Conservation (phyloP, 2,888 invertebrate genomes). For the Galeruca laticollis region DNA sequence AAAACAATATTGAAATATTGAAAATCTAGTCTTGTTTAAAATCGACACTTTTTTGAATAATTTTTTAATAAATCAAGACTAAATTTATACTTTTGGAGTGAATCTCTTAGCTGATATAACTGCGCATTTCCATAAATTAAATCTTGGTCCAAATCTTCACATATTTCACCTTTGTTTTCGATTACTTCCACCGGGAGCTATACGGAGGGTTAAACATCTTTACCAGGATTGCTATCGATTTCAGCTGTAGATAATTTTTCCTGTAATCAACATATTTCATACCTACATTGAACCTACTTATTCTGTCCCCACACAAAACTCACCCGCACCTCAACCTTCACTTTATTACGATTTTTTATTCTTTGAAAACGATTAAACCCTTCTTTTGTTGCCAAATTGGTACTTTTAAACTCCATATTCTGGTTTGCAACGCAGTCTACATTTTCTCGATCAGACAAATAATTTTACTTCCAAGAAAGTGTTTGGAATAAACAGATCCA, state of each 20-base stretch:
- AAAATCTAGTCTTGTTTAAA: conserved; percentile 14
- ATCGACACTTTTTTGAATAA: conserved; percentile 17
- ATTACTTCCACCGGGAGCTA: too few species aligned
- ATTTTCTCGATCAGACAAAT: conserved; percentile 10
- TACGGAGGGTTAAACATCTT: too few species aligned
- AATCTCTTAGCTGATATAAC: conserved; percentile 9
- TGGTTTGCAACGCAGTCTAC: conserved; percentile 16
- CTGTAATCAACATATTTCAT: conserved; percentile 9
- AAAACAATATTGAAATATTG: conserved; percentile 14
- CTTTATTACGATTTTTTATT: too few species aligned
- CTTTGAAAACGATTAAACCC: too few species aligned
- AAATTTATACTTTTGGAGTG: conserved; percentile 1
- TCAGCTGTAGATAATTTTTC: conserved; percentile 7
- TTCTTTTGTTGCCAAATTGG: conserved; percentile 1
- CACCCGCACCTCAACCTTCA: too few species aligned
- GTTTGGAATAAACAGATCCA: too few species aligned
- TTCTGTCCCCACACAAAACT: too few species aligned
- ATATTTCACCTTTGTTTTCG: conserved; percentile 11
- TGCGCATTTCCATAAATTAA: neutral
- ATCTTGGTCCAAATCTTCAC: neutral
- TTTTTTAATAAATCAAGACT: conserved; percentile 21
- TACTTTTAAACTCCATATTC: conserved; percentile 9
- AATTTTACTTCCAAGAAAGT: conserved; percentile 18
- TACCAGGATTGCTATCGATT: neutral
- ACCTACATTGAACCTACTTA: too few species aligned